Conservation (phyloP, 2,888 invertebrate species). For the Lasius platythorax region DNA sequence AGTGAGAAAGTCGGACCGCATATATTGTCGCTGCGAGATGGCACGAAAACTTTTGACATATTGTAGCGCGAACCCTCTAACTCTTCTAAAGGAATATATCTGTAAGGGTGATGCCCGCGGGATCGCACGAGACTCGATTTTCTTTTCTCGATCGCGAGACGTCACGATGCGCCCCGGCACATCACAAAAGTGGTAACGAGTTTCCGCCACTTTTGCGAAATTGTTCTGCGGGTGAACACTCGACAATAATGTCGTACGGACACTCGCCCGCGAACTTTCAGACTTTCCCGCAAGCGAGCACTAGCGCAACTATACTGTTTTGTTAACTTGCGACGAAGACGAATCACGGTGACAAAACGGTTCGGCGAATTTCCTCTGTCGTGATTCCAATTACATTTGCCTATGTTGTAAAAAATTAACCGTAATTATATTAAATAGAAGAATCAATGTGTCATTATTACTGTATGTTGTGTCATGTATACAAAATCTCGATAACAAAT, state of each 20-base stretch:
- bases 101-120: conserved; percentile 8
- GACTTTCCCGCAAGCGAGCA: not conserved
- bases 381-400: not conserved
- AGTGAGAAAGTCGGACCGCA: not conserved
- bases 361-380: conserved; percentile 6
- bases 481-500: not conserved
- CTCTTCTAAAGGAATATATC: conserved; percentile 17
- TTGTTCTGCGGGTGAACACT: conserved; percentile 28
- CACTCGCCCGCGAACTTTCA: not conserved
- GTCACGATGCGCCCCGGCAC: not conserved
- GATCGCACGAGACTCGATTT: conserved; percentile 51
- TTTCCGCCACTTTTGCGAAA: conserved; percentile 45
- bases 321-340: conserved; percentile 1
- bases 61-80: conserved; percentile 21
- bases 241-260: conserved; percentile 19
- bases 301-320: conserved; percentile 24
- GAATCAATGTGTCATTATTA: not conserved
- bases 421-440: not conserved
- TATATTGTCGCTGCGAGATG: not conserved
- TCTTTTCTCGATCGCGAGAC: conserved; percentile 35
- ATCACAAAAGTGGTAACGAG: conserved; percentile 47
- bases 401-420: not conserved
- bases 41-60: conserved; percentile 38
- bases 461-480: too few species aligned
- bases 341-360: not conserved